These are phyloP conservation scores for Rana temporaria DNA, from an alignment of 2,113 vertebrate species.

Conservation along the genomic window DNA sequence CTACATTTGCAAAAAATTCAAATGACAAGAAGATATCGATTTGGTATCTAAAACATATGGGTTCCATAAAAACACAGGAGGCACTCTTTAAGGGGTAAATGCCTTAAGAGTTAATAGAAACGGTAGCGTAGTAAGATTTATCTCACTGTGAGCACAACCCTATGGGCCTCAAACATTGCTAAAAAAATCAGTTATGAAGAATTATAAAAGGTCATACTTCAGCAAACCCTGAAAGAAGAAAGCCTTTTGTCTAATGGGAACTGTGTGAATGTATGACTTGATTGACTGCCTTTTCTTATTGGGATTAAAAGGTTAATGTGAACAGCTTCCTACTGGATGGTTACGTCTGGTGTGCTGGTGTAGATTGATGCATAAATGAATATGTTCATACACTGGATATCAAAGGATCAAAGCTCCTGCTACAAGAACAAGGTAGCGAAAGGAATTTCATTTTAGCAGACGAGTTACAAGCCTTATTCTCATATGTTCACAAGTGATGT, in stretches of 20 bases:
- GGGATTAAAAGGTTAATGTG: conserved; percentile 2
- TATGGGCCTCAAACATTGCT: background rate
- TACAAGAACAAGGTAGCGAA: background rate
- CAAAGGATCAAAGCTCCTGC: conserved; percentile 2
- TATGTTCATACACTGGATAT: conserved; percentile 5
- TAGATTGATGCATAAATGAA: conserved; percentile 8
- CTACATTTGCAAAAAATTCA: background rate
- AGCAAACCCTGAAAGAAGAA: background rate
- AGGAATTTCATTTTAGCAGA: background rate
- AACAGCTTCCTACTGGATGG: background rate
- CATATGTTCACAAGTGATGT: too few species aligned
- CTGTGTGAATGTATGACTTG: background rate
- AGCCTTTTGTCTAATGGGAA: background rate
- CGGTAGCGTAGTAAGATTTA: background rate
- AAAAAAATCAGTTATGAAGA: conserved; percentile 4
- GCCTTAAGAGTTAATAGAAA: background rate
- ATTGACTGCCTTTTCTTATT: background rate
- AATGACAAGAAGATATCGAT: background rate
- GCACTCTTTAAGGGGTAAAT: background rate
- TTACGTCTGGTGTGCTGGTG: background rate
- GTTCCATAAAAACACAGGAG: conserved; percentile 3
- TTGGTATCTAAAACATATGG: conserved; percentile 22
- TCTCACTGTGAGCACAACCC: background rate
- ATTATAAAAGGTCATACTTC: background rate
- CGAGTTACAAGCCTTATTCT: background rate